Conservation (phyloP, 2,888 invertebrate species). For the Auanema sp. region DNA sequence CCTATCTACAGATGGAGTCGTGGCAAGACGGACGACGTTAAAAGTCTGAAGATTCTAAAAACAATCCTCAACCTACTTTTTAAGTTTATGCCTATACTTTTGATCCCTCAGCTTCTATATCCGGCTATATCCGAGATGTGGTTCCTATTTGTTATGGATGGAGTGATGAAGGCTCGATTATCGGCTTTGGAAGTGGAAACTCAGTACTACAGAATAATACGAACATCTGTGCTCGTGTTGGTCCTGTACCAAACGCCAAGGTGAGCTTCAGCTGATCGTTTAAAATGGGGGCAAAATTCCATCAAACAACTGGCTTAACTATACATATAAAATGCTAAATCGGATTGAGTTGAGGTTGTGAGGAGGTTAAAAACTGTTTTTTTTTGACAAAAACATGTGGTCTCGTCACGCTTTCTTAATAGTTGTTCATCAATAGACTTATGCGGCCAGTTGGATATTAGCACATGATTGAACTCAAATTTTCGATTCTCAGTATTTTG, state of each 20-base stretch:
- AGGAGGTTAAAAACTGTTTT: too few species aligned
- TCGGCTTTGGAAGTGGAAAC: not conserved
- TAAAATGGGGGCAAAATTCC: too few species aligned
- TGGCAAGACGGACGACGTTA: conserved; percentile 11
- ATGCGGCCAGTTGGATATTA: too few species aligned
- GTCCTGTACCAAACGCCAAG: conserved; percentile 9
- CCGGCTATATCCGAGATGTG: conserved; percentile 33
- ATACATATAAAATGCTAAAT: too few species aligned
- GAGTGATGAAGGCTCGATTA: conserved; percentile 29
- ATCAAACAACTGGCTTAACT: too few species aligned
- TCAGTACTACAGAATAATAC: not conserved
- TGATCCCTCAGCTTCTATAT: conserved; percentile 22
- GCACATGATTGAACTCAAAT: too few species aligned
- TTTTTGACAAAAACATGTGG: too few species aligned
- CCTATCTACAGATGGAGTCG: conserved; percentile 30
- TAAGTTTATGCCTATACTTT: conserved; percentile 36
- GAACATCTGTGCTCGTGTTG: not conserved
- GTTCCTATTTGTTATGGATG: conserved; percentile 38
- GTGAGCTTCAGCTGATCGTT: not conserved
- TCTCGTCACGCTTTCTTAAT: too few species aligned
- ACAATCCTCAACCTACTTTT: conserved; percentile 3
- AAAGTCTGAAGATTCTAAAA: not conserved
- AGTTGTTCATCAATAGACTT: too few species aligned
- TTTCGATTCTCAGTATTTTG: too few species aligned
- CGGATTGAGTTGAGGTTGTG: too few species aligned